A percentile compares a stretch with the other conserved stretches of the same genome.
These are phyloP conservation scores for Oreochromis spilurus DNA, from an alignment of 2,113 vertebrate genomes.

Conservation along the genomic window DNA sequence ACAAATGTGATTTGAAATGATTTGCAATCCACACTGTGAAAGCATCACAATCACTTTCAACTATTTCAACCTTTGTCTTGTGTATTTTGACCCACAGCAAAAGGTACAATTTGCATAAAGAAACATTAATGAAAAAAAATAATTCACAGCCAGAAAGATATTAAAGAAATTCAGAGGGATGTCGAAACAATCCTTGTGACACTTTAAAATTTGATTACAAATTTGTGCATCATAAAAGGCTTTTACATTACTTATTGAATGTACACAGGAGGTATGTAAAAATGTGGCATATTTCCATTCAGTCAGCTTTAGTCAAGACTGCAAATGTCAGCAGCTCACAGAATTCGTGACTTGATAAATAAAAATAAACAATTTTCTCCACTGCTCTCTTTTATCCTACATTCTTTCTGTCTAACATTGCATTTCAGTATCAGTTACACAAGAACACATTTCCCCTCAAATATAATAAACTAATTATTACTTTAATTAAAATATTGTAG, in stretches of 20 bases:
- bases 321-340: neutral
- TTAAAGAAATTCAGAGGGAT: neutral
- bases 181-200: neutral
- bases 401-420: neutral
- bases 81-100: neutral
- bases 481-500: neutral
- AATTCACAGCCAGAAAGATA: neutral
- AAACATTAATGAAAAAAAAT: neutral
- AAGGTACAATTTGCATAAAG: neutral
- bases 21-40: neutral
- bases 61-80: neutral
- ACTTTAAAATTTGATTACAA: neutral
- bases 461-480: neutral
- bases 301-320: neutral
- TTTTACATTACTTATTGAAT: neutral
- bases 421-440: neutral
- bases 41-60: neutral
- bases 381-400: neutral
- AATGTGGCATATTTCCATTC: neutral
- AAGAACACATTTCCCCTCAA: neutral
- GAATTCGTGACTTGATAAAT: neutral
- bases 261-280: neutral
- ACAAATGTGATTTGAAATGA: neutral
- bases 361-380: neutral
- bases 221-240: neutral